Evolutionary conservation across 92 coral and sea anemone genomes (phyloP).

Genomic region (Epizoanthus ramosus): DNA sequence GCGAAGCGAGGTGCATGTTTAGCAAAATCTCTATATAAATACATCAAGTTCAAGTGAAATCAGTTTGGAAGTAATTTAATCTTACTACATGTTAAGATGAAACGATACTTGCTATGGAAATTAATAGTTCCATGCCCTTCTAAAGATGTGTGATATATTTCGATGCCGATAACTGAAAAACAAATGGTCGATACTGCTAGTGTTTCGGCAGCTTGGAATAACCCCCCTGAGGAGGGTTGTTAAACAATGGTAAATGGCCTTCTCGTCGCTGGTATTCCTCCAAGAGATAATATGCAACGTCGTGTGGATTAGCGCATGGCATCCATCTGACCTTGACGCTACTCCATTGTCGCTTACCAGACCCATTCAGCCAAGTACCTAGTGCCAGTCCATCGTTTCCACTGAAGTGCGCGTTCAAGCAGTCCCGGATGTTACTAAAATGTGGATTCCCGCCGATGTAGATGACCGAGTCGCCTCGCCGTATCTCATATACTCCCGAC

Average conservation of each 20-base stretch:
- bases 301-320: conserved; percentile 91
- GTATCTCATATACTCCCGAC: conserved; percentile 97
- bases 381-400: conserved; percentile 98
- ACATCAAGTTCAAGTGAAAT: no score
- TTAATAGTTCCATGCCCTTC: no score
- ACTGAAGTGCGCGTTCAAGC: conserved; percentile 97
- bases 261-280: conserved; percentile 84
- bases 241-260: conserved; percentile 86
- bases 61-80: no score
- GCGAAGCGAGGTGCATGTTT: no score
- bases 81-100: no score
- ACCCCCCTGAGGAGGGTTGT: conserved; percentile 66
- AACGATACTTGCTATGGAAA: no score
- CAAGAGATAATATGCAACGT: conserved; percentile 90
- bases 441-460: conserved; percentile 99
- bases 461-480: conserved; percentile 67
- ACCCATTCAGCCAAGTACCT: conserved; percentile 87
- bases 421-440: conserved; percentile 97
- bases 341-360: conserved; percentile 81
- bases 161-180: no score
- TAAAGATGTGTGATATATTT: no score
- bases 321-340: conserved; percentile 87
- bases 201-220: background rate
- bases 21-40: no score
- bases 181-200: background rate